A percentile compares a stretch with the other conserved stretches of the same genome.
Evolutionary conservation across 1,140 invertebrate genomes (phyloP).

Genomic region (Rhagoletis zephyria): DNA sequence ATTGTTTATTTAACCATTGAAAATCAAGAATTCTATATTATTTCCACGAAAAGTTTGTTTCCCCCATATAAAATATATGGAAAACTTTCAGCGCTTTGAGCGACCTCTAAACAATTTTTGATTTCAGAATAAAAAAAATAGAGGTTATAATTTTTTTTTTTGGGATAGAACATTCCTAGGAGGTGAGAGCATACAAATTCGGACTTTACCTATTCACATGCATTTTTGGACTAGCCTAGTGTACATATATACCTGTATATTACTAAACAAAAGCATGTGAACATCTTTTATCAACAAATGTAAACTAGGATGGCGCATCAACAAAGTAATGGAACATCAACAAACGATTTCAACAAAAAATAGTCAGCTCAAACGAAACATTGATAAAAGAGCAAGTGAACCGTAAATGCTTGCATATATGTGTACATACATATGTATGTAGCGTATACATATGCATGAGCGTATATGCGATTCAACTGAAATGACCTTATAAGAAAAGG

Average conservation of each 20-base stretch:
- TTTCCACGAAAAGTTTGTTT: too few species aligned
- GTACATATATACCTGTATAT: background rate
- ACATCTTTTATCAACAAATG: background rate
- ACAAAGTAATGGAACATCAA: background rate
- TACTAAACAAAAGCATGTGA: background rate
- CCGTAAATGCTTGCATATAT: background rate
- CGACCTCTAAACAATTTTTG: too few species aligned
- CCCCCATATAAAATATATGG: too few species aligned
- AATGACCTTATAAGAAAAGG: background rate
- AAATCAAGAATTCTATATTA: too few species aligned
- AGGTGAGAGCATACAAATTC: too few species aligned
- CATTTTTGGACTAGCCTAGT: background rate
- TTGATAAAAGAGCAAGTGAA: constrained; percentile 44
- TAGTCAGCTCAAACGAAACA: background rate
- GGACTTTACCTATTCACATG: background rate
- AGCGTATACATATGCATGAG: background rate
- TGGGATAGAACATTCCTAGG: too few species aligned
- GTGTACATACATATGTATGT: background rate
- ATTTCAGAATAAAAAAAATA: too few species aligned
- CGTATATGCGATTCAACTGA: background rate
- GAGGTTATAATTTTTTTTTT: too few species aligned
- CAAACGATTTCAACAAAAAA: background rate
- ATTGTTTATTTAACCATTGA: too few species aligned
- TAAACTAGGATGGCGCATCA: background rate
- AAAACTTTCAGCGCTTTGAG: too few species aligned